Evolutionary conservation across 2,113 vertebrate species (phyloP), one percentile per base, ranked within the genome.

Genomic region (Callocephalon fimbriatum): DNA sequence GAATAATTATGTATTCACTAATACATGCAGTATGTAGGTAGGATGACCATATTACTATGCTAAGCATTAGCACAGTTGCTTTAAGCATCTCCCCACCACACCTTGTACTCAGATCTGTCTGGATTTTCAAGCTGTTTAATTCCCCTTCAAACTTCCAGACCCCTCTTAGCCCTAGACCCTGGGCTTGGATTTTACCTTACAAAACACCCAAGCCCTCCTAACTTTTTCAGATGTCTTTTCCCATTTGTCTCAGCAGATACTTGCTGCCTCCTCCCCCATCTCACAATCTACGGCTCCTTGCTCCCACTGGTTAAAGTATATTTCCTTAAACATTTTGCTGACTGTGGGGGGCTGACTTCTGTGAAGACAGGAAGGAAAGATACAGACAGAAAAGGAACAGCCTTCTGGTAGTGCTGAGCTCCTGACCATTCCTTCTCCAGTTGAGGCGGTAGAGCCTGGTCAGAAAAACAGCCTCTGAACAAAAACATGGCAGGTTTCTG

Each of bases 1-100:
- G 25, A 54, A 32, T 40, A 82, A 48, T 70, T 77, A 56, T 78
- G 48, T 88, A 19, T 75, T 83, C 21, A 63, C 5, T 67, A 35
- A 44, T 68, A 42, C 7, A 20, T 2, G 3, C 17, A n/a, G 15
- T 51, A 42, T 13, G 8, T 62, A 37, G 9, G 35, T 42, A 51
- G 15, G 15, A 61, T 0, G 0, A 65, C 23, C 9, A 26, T 13
- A 15, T 40, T 44, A 73, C 35, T 63, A 16, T 42, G 31, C 4
- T 32, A 71, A 54, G 5, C 12, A 27, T 35, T 51, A 67, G 1
- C 53, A 31, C 12, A 75, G 10, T 8, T 86, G 4, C 22, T 79
- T 10, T 91, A 38, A 93, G 63, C 35, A 67, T 51, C n/a, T 73
- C 17, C 4, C 12, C 12, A 6, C 7, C 32, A 14, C 4, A 8